Conservation (phyloP, 2,888 invertebrate species). For the Meteorus cinctellus region DNA sequence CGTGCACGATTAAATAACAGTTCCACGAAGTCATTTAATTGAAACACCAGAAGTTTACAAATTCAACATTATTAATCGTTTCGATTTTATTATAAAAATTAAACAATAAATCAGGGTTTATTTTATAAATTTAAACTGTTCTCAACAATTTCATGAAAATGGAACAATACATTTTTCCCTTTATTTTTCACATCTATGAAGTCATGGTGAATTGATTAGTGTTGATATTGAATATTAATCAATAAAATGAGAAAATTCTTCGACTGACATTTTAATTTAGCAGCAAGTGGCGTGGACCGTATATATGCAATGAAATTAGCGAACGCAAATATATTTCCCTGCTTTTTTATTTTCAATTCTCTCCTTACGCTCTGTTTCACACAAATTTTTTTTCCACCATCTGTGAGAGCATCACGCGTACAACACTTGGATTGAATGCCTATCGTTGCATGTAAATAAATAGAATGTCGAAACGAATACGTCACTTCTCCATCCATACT, state of each 20-base stretch:
- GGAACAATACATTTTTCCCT: no score
- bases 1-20: no score
- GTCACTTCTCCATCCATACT: not conserved
- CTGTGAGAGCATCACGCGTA: not conserved
- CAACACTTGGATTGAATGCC: constrained; percentile 23
- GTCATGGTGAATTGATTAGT: constrained; percentile 21
- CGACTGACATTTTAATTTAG: constrained; percentile 32
- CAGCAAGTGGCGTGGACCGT: constrained; percentile 4
- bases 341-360: constrained; percentile 18
- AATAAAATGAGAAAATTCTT: constrained; percentile 15
- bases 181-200: not conserved
- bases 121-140: no score
- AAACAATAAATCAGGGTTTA: no score
- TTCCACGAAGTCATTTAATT: no score
- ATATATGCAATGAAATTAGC: not conserved
- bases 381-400: not conserved
- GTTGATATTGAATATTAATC: constrained; percentile 22
- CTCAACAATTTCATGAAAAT: no score
- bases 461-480: constrained; percentile 33
- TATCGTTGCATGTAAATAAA: constrained; percentile 40
- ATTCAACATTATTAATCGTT: no score
- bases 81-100: no score
- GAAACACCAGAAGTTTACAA: no score
- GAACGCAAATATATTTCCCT: no score
- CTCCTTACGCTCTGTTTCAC: not conserved